Conservation (phyloP, 2,113 vertebrate species). For the Osmerus mordax region DNA sequence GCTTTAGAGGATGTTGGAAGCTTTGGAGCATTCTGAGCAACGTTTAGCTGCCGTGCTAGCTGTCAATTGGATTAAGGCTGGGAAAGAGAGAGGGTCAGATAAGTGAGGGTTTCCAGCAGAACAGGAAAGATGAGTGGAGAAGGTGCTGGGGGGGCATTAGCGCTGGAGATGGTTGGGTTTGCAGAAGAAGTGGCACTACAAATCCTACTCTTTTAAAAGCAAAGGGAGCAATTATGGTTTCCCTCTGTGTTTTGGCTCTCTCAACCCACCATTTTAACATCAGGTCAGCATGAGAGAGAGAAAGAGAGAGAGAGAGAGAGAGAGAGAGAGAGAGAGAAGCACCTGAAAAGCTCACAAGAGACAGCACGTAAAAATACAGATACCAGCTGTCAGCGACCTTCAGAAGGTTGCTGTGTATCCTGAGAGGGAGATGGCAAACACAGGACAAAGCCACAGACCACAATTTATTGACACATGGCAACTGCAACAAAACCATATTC, state of each 20-base stretch:
- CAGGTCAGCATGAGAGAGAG: conserved; percentile 46
- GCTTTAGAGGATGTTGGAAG: background rate
- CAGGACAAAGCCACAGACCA: conserved; percentile 15
- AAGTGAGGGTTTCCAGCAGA: conserved; percentile 60
- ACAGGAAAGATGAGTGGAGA: conserved; percentile 65
- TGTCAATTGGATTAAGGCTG: conserved; percentile 49
- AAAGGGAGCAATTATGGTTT: conserved; percentile 66
- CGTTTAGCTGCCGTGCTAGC: conserved; percentile 41
- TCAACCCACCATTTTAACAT: conserved; percentile 63
- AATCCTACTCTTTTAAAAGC: conserved; percentile 58
- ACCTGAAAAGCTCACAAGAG: conserved; percentile 54
- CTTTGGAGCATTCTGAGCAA: conserved; percentile 64
- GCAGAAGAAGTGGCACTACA: conserved; percentile 56
- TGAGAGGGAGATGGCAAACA: conserved; percentile 23
- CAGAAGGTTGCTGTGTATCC: conserved; percentile 27
- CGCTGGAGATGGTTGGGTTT: conserved; percentile 58
- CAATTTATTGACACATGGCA: conserved; percentile 12
- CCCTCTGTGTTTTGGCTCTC: conserved; percentile 61
- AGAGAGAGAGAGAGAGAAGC: conserved; percentile 39
- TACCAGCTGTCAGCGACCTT: conserved; percentile 60
- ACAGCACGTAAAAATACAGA: conserved; percentile 62
- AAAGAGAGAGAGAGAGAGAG: conserved; percentile 42
- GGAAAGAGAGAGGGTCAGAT: conserved; percentile 45
- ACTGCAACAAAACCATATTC: conserved; percentile 3
- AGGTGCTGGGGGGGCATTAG: conserved; percentile 59